These are phyloP conservation scores for Dromaius novaehollandiae DNA, from an alignment of 2,113 vertebrate genomes.

Conservation along the genomic window DNA sequence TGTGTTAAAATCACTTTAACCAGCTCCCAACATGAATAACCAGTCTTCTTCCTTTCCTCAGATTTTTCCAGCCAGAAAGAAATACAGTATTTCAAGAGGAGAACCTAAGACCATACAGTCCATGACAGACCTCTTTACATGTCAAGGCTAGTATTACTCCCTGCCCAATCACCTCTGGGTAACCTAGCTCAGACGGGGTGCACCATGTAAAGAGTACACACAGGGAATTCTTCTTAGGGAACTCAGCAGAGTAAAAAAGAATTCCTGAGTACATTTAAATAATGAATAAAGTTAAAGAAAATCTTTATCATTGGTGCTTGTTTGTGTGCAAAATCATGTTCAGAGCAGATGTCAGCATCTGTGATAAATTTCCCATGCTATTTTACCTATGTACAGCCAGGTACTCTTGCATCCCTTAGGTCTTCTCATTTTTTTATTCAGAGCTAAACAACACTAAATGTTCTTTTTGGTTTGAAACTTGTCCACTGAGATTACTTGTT, in stretches of 20 bases:
- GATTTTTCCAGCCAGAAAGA: not conserved
- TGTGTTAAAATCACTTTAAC: not conserved
- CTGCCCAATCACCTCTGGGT: not conserved
- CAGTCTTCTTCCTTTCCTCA: not conserved
- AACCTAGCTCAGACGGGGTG: not conserved
- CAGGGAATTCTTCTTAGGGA: not conserved
- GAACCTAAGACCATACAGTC: not conserved
- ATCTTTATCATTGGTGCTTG: not conserved
- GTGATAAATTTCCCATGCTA: not conserved
- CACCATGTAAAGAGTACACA: not conserved
- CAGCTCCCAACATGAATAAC: not conserved
- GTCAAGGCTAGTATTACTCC: not conserved
- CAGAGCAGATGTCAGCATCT: not conserved
- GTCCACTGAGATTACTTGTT: not conserved
- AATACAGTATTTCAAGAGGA: not conserved
- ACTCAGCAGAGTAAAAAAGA: not conserved
- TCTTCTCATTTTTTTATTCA: not conserved
- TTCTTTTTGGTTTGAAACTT: not conserved
- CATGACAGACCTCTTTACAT: not conserved
- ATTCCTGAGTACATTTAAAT: not conserved
- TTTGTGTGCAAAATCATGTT: not conserved
- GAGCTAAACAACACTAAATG: not conserved
- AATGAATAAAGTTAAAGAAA: not conserved
- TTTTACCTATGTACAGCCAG: not conserved
- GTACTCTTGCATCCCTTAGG: not conserved